Evolutionary conservation across 2,888 invertebrate genomes (phyloP).

Genomic region (Volucella zonaria): DNA sequence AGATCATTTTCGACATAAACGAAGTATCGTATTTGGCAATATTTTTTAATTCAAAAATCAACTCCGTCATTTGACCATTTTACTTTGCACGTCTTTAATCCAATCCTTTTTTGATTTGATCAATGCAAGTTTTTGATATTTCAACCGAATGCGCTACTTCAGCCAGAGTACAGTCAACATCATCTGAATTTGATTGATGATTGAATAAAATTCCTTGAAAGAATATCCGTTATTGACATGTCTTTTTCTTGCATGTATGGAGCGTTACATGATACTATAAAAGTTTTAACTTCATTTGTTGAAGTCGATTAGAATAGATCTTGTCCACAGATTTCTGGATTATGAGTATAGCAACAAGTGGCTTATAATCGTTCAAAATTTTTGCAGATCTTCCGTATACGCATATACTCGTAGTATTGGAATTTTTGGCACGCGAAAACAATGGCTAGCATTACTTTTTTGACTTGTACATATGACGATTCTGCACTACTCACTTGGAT

Average conservation of each 20-base stretch:
- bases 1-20: conserved; percentile 34
- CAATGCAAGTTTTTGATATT: neutral
- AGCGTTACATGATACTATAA: conserved; percentile 1
- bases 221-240: neutral
- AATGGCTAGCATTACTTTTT: conserved; percentile 73
- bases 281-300: conserved; percentile 24
- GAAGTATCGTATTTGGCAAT: conserved; percentile 25
- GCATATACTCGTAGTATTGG: conserved; percentile 49
- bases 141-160: neutral
- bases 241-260: neutral
- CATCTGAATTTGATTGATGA: neutral
- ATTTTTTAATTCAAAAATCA: conserved; percentile 16
- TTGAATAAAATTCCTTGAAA: conserved; percentile 3
- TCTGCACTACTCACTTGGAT: conserved; percentile 18
- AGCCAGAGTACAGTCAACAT: neutral
- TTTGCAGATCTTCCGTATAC: conserved; percentile 12
- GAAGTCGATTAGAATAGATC: conserved; percentile 39
- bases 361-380: conserved; percentile 18
- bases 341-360: conserved; percentile 23
- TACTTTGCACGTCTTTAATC: conserved; percentile 25
- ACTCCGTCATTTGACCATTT: conserved; percentile 40
- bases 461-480: conserved; percentile 37
- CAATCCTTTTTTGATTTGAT: conserved; percentile 6
- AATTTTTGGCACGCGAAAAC: conserved; percentile 67
- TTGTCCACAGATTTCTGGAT: conserved; percentile 14